Conservation (phyloP, 2,113 vertebrate genomes). For the Ageneiosus marmoratus region DNA sequence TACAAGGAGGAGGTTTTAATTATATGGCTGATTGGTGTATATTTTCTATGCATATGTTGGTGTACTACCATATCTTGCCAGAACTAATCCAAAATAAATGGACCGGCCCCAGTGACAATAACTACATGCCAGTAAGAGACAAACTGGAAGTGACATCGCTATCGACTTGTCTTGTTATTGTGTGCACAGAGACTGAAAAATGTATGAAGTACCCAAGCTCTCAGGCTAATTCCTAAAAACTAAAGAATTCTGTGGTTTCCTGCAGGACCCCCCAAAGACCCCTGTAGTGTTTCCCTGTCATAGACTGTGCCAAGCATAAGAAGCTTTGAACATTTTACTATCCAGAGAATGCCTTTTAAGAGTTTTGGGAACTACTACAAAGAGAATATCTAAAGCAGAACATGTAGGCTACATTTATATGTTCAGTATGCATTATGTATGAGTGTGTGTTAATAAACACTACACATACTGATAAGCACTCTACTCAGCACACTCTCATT, state of each 20-base stretch:
- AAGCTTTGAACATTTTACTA: background rate
- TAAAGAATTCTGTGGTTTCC: background rate
- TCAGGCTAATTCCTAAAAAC: background rate
- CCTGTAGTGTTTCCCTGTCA: background rate
- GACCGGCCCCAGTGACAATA: background rate
- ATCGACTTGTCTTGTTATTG: background rate
- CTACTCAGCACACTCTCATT: conserved; percentile 1
- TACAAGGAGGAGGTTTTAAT: too few relatives aligned
- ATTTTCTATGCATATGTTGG: background rate
- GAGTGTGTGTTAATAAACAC: background rate
- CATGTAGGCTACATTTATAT: background rate
- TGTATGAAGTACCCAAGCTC: background rate
- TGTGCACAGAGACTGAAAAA: background rate
- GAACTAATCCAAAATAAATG: background rate
- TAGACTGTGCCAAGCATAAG: background rate
- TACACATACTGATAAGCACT: background rate
- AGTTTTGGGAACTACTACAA: background rate
- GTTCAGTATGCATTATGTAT: conserved; percentile 9
- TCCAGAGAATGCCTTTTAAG: background rate
- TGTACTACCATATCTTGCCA: background rate
- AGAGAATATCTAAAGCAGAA: background rate
- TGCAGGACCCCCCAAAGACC: background rate
- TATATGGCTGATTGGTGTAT: too few relatives aligned
- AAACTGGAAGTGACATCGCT: background rate
- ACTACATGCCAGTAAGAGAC: background rate